These are phyloP conservation scores for Habroteleia sp. DNA, from an alignment of 2,888 invertebrate species.

Conservation along the genomic window DNA sequence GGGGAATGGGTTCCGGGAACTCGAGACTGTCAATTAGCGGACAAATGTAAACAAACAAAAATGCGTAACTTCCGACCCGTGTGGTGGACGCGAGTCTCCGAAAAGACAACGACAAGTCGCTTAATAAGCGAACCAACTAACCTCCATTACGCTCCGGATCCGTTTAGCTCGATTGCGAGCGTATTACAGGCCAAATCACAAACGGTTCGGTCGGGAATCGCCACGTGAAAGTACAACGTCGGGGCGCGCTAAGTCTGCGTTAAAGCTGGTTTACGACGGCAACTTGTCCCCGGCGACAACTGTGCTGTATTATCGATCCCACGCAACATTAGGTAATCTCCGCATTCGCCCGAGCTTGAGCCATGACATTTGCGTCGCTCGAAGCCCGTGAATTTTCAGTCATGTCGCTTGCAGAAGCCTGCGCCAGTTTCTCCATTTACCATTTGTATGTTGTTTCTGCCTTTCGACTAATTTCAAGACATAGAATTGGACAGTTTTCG, in stretches of 20 bases:
- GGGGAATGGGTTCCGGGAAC: conserved; percentile 1
- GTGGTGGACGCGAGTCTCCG: neutral
- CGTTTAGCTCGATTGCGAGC: conserved; percentile 12
- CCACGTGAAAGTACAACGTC: conserved; percentile 47
- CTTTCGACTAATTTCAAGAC: conserved; percentile 43
- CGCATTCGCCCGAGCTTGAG: conserved; percentile 49
- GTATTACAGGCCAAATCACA: conserved; percentile 26
- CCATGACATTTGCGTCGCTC: conserved; percentile 63
- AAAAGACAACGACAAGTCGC: neutral
- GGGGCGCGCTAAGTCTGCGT: conserved; percentile 9
- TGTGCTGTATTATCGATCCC: conserved; percentile 58
- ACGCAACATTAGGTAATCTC: conserved; percentile 63
- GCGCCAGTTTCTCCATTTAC: conserved; percentile 65
- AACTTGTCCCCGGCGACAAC: conserved; percentile 25
- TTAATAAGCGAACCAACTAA: conserved; percentile 37
- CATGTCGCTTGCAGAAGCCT: conserved; percentile 63
- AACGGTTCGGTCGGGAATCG: conserved; percentile 36
- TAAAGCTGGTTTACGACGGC: conserved; percentile 4
- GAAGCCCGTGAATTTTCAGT: conserved; percentile 63
- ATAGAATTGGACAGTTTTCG: conserved; percentile 37
- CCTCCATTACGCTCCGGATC: conserved; percentile 52
- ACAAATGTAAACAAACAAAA: conserved; percentile 49
- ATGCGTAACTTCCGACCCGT: conserved; percentile 3
- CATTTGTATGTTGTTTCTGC: conserved; percentile 51
- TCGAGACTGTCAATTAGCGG: conserved; percentile 40